phyloP scores from a whole-genome alignment of 1,140 invertebrate species.

The Sminthurides bifidus region DNA sequence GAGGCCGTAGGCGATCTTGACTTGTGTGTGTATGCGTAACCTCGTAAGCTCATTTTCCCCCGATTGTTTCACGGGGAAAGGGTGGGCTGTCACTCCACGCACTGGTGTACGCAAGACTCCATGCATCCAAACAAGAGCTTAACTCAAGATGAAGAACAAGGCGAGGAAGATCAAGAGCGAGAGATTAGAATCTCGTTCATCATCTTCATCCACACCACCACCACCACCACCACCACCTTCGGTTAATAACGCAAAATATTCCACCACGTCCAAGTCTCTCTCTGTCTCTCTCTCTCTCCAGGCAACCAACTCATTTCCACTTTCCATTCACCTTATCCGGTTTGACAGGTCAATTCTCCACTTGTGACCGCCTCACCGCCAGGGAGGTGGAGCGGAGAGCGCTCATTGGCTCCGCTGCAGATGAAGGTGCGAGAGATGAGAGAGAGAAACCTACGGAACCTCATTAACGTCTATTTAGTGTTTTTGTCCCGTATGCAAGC shows the following conservation, averaged over 20 bases:
- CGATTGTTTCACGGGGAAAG: background rate
- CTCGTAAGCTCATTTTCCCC: background rate
- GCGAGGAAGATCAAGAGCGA: background rate
- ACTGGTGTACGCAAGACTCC: background rate
- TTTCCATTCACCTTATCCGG: slow-evolving; percentile 12
- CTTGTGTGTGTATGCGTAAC: background rate
- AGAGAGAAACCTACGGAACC: slow-evolving; percentile 16
- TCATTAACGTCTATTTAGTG: slow-evolving; percentile 33
- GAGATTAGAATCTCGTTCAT: too few species aligned
- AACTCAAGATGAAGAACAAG: background rate
- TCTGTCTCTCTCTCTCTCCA: too few species aligned
- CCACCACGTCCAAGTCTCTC: too few species aligned
- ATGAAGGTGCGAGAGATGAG: background rate
- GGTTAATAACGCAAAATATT: too few species aligned
- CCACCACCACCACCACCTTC: too few species aligned
- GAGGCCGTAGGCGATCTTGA: background rate
- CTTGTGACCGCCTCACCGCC: slow-evolving; percentile 23
- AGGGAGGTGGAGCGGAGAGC: slow-evolving; percentile 20
- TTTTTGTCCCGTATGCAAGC: slow-evolving; percentile 24
- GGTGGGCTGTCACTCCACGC: background rate
- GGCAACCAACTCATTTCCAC: too few species aligned
- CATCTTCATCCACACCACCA: too few species aligned
- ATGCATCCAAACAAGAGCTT: too few species aligned
- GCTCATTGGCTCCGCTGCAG: slow-evolving; percentile 20
- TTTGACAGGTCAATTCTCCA: slow-evolving; percentile 33